A percentile compares a stretch with the other conserved stretches of the same genome.
These are phyloP conservation scores for Agrilus biguttatus DNA, from an alignment of 2,888 invertebrate species.

Conservation along the genomic window DNA sequence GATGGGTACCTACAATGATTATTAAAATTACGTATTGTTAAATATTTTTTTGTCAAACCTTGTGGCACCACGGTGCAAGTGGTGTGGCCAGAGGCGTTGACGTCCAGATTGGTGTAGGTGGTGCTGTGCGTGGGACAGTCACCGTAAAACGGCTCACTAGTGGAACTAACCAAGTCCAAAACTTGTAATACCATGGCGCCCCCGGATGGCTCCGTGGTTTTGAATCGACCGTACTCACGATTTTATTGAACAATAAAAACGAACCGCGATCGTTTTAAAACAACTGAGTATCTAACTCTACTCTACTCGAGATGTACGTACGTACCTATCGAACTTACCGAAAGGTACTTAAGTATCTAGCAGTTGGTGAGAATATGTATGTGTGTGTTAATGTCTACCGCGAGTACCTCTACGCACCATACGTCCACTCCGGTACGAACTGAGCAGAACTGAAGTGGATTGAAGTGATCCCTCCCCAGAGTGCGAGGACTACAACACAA, in stretches of 20 bases:
- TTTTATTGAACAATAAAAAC: neutral
- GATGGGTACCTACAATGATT: no score
- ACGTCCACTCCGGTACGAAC: slow-evolving; percentile 7
- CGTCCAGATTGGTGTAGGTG: slow-evolving; percentile 31
- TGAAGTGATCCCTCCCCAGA: neutral
- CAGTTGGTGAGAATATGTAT: no score
- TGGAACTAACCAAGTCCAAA: slow-evolving; percentile 42
- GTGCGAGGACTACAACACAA: no score
- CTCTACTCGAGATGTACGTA: no score
- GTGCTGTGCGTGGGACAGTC: slow-evolving; percentile 35
- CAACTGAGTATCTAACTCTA: no score
- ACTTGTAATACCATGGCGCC: slow-evolving; percentile 64
- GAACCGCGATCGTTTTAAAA: no score
- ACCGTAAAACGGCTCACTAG: slow-evolving; percentile 59
- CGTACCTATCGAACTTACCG: no score
- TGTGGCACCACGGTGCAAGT: slow-evolving; percentile 30
- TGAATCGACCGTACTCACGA: slow-evolving; percentile 1
- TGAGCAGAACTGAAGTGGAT: slow-evolving; percentile 5
- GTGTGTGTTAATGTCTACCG: no score
- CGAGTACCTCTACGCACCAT: slow-evolving; percentile 2
- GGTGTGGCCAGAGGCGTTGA: slow-evolving; percentile 28
- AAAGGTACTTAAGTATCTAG: no score
- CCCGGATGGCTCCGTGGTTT: slow-evolving; percentile 35
- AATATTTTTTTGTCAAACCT: slow-evolving; percentile 14
- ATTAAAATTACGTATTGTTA: no score